These are phyloP conservation scores for Schizopygopsis malacanthus DNA, from an alignment of 2,797 vertebrate genomes.

Conservation along the genomic window DNA sequence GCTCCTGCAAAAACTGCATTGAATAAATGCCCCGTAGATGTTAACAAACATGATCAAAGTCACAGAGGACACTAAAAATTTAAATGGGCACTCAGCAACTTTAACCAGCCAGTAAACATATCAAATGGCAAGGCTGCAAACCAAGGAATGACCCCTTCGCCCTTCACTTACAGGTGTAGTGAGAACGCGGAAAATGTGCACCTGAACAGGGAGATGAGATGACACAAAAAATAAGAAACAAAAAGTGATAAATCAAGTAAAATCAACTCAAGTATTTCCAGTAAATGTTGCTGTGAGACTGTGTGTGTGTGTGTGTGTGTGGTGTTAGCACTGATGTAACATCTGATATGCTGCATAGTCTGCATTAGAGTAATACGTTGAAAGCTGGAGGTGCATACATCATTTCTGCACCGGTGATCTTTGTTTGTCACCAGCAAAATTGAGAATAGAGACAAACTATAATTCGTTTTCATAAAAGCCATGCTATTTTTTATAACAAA, in stretches of 20 bases:
- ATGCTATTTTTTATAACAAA: constrained; percentile 24
- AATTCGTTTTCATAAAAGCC: constrained; percentile 38
- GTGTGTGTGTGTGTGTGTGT: constrained; percentile 38
- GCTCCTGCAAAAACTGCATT: not conserved
- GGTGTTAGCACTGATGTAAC: constrained; percentile 35
- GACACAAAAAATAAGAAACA: not conserved
- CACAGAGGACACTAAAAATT: not conserved
- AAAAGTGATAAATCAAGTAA: constrained; percentile 4
- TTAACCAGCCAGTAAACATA: not conserved
- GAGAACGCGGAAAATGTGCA: constrained; percentile 4
- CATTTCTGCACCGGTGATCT: constrained; percentile 18
- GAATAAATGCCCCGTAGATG: not conserved
- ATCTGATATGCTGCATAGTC: constrained; percentile 71
- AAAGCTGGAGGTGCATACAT: constrained; percentile 56
- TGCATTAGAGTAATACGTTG: constrained; percentile 65
- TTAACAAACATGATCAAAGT: constrained; percentile 28
- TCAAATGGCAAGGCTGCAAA: not conserved
- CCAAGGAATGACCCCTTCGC: constrained; percentile 34
- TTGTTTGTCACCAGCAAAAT: constrained; percentile 40
- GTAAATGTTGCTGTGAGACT: constrained; percentile 52
- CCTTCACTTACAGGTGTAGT: not conserved
- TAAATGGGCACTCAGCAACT: not conserved
- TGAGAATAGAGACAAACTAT: constrained; percentile 23
- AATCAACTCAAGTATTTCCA: constrained; percentile 64
- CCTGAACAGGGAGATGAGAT: not conserved